Conservation (phyloP, 2,888 invertebrate species). For the Papilio gigon region DNA sequence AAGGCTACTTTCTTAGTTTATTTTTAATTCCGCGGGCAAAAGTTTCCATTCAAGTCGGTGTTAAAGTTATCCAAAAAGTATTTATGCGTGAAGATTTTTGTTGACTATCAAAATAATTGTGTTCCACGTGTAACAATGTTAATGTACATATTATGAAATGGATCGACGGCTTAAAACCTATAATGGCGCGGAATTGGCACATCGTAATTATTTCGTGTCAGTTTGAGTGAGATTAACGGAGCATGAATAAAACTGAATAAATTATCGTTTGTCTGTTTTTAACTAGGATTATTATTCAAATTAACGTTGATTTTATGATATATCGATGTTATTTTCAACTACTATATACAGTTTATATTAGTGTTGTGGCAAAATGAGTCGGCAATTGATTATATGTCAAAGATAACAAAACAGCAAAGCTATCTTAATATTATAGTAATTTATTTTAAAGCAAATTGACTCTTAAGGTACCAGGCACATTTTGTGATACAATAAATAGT, state of each 20-base stretch:
- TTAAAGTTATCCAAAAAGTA: too few relatives aligned
- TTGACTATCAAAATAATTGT: constrained; percentile 1
- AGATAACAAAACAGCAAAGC: too few relatives aligned
- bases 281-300: constrained; percentile 2
- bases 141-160: constrained; percentile 8
- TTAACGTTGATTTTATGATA: too few relatives aligned
- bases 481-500: constrained; percentile 12
- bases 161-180: not conserved
- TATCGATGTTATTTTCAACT: too few relatives aligned
- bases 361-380: too few relatives aligned
- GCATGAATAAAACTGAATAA: constrained; percentile 35
- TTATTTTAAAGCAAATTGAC: too few relatives aligned
- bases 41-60: too few relatives aligned
- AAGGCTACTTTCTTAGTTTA: too few relatives aligned
- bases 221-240: constrained; percentile 38
- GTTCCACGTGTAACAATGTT: not conserved
- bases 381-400: too few relatives aligned
- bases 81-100: not conserved
- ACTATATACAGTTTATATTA: too few relatives aligned
- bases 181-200: constrained; percentile 33
- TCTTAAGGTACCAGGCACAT: not conserved
- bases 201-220: constrained; percentile 35
- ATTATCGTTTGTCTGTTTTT: constrained; percentile 19
- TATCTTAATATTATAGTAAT: too few relatives aligned
- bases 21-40: too few relatives aligned